phyloP scores from a whole-genome alignment of 2,797 vertebrate species.

The Lagodon rhomboides region DNA sequence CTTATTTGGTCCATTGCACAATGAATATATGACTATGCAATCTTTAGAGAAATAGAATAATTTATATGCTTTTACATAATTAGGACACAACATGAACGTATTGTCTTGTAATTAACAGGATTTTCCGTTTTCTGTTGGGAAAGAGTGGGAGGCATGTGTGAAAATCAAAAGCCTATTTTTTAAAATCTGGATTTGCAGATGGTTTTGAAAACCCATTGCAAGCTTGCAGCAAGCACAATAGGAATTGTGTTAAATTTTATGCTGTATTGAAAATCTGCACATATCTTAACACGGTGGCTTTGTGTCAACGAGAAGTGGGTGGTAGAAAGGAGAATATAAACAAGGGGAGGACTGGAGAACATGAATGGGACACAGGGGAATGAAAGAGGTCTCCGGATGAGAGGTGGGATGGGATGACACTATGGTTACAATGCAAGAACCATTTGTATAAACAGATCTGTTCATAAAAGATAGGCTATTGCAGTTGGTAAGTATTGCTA shows the following conservation, averaged over 20 bases:
- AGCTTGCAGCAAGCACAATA: not conserved
- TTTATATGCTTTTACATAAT: constrained; percentile 23
- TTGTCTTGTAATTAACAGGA: constrained; percentile 19
- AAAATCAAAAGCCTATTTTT: not conserved
- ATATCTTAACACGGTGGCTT: not conserved
- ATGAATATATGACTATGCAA: constrained; percentile 22
- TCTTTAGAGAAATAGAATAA: not conserved
- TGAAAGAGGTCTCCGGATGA: not conserved
- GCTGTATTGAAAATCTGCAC: not conserved
- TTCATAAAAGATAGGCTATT: not conserved
- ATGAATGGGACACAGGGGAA: not conserved
- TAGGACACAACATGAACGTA: constrained; percentile 13
- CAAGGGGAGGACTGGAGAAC: not conserved
- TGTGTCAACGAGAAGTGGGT: constrained; percentile 16
- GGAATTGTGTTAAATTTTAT: not conserved
- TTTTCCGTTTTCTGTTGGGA: constrained; percentile 17
- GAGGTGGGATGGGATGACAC: not conserved
- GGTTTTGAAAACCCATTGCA: constrained; percentile 11
- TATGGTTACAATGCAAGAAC: not conserved
- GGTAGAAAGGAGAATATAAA: constrained; percentile 8
- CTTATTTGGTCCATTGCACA: not conserved
- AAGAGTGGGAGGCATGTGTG: constrained; percentile 9
- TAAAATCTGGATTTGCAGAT: not conserved
- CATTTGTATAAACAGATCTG: not conserved
- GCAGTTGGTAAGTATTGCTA: too few species aligned